Evolutionary conservation across 1,140 invertebrate genomes (phyloP).

Genomic region (Lutraria rhynchaena): DNA sequence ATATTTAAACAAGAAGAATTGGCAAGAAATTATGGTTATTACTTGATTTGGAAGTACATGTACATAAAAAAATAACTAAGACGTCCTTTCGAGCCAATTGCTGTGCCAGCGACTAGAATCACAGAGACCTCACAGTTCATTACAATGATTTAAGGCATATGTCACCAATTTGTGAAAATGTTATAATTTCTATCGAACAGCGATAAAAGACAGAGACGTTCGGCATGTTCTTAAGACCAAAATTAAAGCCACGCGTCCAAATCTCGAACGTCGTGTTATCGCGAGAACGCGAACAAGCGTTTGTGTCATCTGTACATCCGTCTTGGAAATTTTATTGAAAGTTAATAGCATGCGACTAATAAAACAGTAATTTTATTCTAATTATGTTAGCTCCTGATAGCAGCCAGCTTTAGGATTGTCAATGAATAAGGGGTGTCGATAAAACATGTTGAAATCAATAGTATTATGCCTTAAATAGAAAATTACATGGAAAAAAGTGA

Average conservation of each 20-base stretch:
- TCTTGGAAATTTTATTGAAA: conserved; percentile 37
- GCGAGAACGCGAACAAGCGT: conserved; percentile 46
- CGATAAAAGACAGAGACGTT: not conserved
- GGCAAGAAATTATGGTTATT: too few species aligned
- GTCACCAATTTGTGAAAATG: too few species aligned
- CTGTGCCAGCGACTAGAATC: not conserved
- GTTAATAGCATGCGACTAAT: conserved; percentile 11
- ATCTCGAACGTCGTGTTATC: not conserved
- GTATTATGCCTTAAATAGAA: too few species aligned
- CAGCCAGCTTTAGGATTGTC: not conserved
- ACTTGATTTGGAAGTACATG: too few species aligned
- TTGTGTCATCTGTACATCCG: conserved; percentile 37
- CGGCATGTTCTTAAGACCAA: not conserved
- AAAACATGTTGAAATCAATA: too few species aligned
- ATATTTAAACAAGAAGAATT: too few species aligned
- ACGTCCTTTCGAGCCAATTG: not conserved
- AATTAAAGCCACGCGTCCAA: conserved; percentile 7
- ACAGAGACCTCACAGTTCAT: not conserved
- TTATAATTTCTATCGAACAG: too few species aligned
- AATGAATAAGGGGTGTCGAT: not conserved
- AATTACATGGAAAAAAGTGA: too few species aligned
- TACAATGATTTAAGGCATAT: not conserved
- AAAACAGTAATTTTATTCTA: conserved; percentile 47
- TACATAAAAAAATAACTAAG: not conserved
- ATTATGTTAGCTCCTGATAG: conserved; percentile 15